phyloP scores from a whole-genome alignment of 2,888 invertebrate genomes.

The Pteria penguin region DNA sequence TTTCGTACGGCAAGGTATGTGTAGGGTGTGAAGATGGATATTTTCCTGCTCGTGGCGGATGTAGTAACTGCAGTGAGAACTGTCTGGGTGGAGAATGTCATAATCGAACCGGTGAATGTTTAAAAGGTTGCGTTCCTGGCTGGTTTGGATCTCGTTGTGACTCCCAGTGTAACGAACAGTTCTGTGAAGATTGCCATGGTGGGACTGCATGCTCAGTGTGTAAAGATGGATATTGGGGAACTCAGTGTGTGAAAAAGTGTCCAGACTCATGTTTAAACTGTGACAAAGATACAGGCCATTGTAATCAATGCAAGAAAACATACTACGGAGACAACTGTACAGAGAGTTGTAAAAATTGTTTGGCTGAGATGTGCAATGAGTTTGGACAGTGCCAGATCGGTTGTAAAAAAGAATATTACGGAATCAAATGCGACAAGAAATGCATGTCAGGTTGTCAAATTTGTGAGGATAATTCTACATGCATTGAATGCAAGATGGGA shows the following conservation, averaged over 20 bases:
- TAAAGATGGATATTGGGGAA: background rate
- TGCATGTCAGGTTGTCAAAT: slow-evolving; percentile 10
- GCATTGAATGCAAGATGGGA: background rate
- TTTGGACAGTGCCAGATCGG: slow-evolving; percentile 5
- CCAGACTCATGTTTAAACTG: background rate
- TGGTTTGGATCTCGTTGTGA: slow-evolving; percentile 10
- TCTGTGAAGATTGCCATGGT: slow-evolving; percentile 11
- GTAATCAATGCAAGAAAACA: background rate
- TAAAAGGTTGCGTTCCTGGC: slow-evolving; percentile 13
- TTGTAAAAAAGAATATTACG: slow-evolving; percentile 6
- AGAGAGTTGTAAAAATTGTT: background rate
- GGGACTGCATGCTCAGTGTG: background rate
- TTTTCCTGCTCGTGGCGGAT: slow-evolving; percentile 16
- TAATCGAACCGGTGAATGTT: slow-evolving; percentile 21
- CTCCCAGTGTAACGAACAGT: slow-evolving; percentile 4
- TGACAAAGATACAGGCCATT: background rate
- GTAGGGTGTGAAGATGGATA: slow-evolving; percentile 27
- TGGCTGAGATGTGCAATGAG: slow-evolving; percentile 5
- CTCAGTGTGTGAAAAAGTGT: background rate
- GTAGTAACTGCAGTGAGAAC: slow-evolving; percentile 14
- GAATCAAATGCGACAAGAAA: background rate
- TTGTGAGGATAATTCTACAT: background rate
- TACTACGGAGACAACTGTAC: background rate
- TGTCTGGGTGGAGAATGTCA: slow-evolving; percentile 22
- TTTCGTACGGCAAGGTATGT: slow-evolving; percentile 16